Percentiles rank a stretch among this genome's conserved stretches.
Conservation (phyloP, 2,888 invertebrate genomes). For the Pandemis cinnamomeana region DNA sequence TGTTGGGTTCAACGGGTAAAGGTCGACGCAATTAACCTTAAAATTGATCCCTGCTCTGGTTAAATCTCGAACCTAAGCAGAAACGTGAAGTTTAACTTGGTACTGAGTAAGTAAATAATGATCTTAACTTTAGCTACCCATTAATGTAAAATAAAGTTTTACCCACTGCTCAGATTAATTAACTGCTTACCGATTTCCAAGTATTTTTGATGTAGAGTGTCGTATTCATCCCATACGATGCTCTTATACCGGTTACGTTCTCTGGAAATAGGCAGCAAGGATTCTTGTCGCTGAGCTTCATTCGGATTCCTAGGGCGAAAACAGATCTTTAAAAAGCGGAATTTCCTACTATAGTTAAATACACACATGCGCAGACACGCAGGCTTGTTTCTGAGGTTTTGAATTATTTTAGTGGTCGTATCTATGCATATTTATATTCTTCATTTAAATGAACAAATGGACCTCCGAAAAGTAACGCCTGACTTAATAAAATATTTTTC, state of each 20-base stretch:
- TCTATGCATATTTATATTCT: too few relatives aligned
- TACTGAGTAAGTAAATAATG: neutral
- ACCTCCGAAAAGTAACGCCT: too few relatives aligned
- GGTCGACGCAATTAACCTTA: conserved; percentile 61
- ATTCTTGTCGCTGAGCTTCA: conserved; percentile 92
- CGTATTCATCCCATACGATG: conserved; percentile 96
- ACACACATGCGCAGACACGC: too few relatives aligned
- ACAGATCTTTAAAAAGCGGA: conserved; percentile 11
- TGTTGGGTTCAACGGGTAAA: conserved; percentile 50
- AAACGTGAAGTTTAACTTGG: neutral
- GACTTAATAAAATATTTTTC: too few relatives aligned
- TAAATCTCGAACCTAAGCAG: neutral
- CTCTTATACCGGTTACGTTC: conserved; percentile 93
- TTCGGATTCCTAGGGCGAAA: conserved; percentile 89
- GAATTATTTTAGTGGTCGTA: too few relatives aligned
- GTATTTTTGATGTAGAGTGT: conserved; percentile 96
- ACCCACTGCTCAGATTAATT: neutral
- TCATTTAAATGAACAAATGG: too few relatives aligned
- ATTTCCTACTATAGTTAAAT: neutral
- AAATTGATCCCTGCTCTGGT: conserved; percentile 50
- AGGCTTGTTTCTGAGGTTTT: too few relatives aligned
- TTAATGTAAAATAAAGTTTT: neutral
- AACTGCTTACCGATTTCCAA: conserved; percentile 93
- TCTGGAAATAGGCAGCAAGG: conserved; percentile 90
- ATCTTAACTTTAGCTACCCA: neutral